Percentiles rank a stretch among this genome's conserved stretches.
phyloP scores from a whole-genome alignment of 2,888 invertebrate species.

The Lomographa bimaculata region DNA sequence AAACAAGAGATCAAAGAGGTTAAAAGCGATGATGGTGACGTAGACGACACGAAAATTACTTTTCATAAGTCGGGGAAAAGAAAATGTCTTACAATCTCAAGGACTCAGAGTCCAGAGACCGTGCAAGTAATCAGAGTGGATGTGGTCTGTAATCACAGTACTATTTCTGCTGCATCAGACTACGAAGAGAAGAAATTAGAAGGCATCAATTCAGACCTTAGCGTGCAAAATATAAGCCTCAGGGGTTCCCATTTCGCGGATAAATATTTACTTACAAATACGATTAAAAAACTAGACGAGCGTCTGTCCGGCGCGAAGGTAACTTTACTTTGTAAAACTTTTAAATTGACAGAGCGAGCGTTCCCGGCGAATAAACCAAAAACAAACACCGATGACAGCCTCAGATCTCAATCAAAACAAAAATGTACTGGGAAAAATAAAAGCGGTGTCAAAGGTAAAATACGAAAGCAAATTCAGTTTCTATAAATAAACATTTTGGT shows the following conservation, averaged over 20 bases:
- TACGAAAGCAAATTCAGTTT: conserved; percentile 15
- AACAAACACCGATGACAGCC: conserved; percentile 25
- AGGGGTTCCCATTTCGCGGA: conserved; percentile 54
- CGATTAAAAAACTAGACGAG: conserved; percentile 67
- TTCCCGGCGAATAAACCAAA: conserved; percentile 27
- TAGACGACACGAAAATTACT: conserved; percentile 56
- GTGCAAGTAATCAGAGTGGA: conserved; percentile 78
- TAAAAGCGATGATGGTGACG: conserved; percentile 33
- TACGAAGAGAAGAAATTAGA: conserved; percentile 48
- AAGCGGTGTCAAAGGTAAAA: conserved; percentile 7
- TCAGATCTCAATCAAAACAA: conserved; percentile 17
- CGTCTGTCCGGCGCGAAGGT: conserved; percentile 68
- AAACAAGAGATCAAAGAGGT: conserved; percentile 33
- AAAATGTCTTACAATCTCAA: conserved; percentile 73
- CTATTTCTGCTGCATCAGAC: conserved; percentile 47
- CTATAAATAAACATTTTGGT: conserved; percentile 1
- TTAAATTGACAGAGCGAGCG: conserved; percentile 60
- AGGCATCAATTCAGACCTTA: conserved; percentile 27
- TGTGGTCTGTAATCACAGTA: conserved; percentile 66
- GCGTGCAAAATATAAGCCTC: conserved; percentile 40
- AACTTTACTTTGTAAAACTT: conserved; percentile 74
- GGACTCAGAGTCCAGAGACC: conserved; percentile 73
- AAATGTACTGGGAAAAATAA: conserved; percentile 8
- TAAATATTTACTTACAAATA: conserved; percentile 69
- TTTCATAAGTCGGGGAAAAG: conserved; percentile 63